Conservation (phyloP, 2,888 invertebrate species). For the Andrena minutula region DNA sequence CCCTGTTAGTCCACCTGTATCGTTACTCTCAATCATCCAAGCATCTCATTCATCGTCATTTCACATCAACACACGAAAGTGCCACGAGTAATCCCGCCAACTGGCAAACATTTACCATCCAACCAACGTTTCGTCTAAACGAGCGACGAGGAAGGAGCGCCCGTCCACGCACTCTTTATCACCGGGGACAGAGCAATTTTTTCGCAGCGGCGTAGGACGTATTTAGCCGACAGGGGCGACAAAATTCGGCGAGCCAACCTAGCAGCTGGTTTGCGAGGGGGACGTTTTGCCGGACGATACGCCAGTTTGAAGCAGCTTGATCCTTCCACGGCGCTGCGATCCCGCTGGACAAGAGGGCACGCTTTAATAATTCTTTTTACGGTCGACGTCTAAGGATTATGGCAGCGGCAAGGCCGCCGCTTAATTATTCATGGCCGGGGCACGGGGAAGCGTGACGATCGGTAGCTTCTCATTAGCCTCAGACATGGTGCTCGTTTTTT, state of each 20-base stretch:
- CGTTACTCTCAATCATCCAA: constrained; percentile 2
- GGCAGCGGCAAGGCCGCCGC: constrained; percentile 43
- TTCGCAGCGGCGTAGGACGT: constrained; percentile 25
- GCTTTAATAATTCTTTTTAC: constrained; percentile 81
- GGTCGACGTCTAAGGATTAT: constrained; percentile 68
- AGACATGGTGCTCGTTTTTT: constrained; percentile 45
- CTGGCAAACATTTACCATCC: constrained; percentile 23
- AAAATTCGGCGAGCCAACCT: constrained; percentile 29
- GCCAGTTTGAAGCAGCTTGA: constrained; percentile 27
- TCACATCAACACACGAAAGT: not conserved
- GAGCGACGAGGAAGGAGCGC: constrained; percentile 18
- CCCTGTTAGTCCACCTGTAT: not conserved
- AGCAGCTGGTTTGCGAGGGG: constrained; percentile 48
- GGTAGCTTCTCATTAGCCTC: constrained; percentile 69
- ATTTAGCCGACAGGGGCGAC: constrained; percentile 28
- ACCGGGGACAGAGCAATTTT: constrained; percentile 16
- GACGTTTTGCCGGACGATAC: constrained; percentile 14
- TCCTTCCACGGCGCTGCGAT: constrained; percentile 34
- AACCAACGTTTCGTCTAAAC: constrained; percentile 17
- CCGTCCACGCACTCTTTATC: constrained; percentile 31
- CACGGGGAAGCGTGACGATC: constrained; percentile 60
- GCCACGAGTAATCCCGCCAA: constrained; percentile 28
- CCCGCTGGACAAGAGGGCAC: constrained; percentile 54
- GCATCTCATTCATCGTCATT: not conserved
- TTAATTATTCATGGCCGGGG: constrained; percentile 72